These are phyloP conservation scores for Natrix natrix DNA, from an alignment of 2,797 vertebrate species.

Conservation along the genomic window DNA sequence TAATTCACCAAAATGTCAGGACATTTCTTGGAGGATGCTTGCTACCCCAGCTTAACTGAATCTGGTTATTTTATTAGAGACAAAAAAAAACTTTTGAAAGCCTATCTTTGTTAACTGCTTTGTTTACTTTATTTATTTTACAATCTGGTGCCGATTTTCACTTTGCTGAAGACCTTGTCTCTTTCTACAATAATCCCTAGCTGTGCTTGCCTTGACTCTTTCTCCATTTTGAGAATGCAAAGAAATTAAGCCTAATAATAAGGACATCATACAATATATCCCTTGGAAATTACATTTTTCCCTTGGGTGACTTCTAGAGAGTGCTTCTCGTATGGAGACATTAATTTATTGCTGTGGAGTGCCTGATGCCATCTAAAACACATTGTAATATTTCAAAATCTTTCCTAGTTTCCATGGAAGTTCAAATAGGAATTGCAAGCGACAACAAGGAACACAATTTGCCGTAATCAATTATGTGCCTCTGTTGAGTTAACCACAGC, in stretches of 20 bases:
- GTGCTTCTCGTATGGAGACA: not conserved
- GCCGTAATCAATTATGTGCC: slow-evolving; percentile 35
- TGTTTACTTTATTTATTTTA: not conserved
- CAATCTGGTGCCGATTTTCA: not conserved
- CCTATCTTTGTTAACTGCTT: accelerated
- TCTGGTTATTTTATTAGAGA: not conserved
- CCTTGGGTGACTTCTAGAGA: slow-evolving; percentile 11
- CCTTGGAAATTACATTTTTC: slow-evolving; percentile 5
- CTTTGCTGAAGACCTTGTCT: not conserved
- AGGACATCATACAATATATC: slow-evolving; percentile 6
- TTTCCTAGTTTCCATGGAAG: slow-evolving; percentile 41
- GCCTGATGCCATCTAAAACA: slow-evolving; percentile 23
- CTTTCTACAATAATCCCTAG: slow-evolving; percentile 12
- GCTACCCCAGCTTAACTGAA: not conserved
- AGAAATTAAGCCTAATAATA: slow-evolving; percentile 12
- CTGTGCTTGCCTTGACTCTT: slow-evolving; percentile 24
- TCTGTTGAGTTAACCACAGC: slow-evolving; percentile 3
- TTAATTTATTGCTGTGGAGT: slow-evolving; percentile 34
- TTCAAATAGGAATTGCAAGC: slow-evolving; percentile 18
- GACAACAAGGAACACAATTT: slow-evolving; percentile 33
- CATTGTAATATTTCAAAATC: slow-evolving; percentile 30
- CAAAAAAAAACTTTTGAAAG: not conserved
- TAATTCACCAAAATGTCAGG: not conserved
- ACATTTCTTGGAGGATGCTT: not conserved
- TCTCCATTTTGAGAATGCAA: slow-evolving; percentile 11